Percentiles rank a stretch among this genome's conserved stretches.
These are phyloP conservation scores for Amphimedon queenslandica DNA, from an alignment of 37 sponge, comb jelly and placozoan genomes.

Conservation along the genomic window DNA sequence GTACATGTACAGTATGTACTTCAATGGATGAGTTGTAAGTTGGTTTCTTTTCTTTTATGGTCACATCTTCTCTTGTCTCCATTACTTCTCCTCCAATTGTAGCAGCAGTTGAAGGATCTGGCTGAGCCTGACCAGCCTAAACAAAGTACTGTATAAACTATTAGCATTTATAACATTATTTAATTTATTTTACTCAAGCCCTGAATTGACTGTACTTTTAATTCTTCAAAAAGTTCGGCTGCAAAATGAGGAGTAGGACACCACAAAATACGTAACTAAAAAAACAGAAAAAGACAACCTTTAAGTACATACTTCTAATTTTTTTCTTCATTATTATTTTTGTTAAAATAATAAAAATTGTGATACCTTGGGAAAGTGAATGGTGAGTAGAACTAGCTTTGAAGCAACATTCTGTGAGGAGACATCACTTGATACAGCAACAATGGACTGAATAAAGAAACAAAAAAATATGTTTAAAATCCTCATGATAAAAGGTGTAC, in stretches of 20 bases:
- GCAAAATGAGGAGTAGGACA: constrained; percentile 80
- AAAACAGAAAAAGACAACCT: too few relatives aligned
- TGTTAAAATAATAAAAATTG: background rate
- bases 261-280: constrained; percentile 85
- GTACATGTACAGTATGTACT: too few relatives aligned
- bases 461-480: background rate
- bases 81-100: constrained; percentile 34
- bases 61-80: constrained; percentile 12
- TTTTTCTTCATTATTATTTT: background rate
- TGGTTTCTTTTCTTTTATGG: constrained; percentile 21
- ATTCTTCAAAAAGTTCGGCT: constrained; percentile 79
- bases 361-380: constrained; percentile 90
- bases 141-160: background rate
- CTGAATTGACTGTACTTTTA: constrained; percentile 55
- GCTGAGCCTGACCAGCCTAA: constrained; percentile 65
- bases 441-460: background rate
- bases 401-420: constrained; percentile 68
- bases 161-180: too few relatives aligned
- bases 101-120: constrained; percentile 60
- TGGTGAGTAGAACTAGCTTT: constrained; percentile 84
- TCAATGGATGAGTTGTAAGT: background rate
- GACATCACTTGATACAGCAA: constrained; percentile 55
- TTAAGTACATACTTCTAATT: too few relatives aligned
- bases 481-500: too few relatives aligned
- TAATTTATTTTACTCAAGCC: background rate